Conservation (phyloP, 2,797 vertebrate genomes). For the Nyctalus aviator region DNA sequence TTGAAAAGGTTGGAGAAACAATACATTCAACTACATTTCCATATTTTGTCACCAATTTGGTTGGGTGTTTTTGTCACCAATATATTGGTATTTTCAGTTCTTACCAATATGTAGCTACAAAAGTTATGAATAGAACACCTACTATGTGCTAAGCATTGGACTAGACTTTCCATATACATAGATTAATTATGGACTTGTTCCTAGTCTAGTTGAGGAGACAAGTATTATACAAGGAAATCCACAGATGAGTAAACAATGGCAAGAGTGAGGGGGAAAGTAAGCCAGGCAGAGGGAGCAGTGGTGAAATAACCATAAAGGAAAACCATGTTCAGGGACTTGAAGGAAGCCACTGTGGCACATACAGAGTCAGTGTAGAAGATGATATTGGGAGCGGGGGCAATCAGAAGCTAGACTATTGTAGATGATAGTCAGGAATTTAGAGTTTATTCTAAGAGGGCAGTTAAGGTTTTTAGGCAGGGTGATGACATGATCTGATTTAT, state of each 20-base stretch:
- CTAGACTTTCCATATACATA: neutral
- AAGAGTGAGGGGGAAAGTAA: neutral
- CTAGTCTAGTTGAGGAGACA: neutral
- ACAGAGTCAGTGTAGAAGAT: neutral
- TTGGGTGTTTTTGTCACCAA: conserved; percentile 6
- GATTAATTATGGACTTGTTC: neutral
- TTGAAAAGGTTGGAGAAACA: neutral
- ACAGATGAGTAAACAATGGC: neutral
- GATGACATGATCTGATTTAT: neutral
- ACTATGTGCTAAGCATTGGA: neutral
- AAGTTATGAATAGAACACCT: neutral
- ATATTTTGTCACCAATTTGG: neutral
- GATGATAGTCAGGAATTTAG: neutral
- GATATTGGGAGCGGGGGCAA: neutral
- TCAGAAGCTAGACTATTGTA: neutral
- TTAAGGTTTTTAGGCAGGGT: neutral
- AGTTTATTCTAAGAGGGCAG: conserved; percentile 2
- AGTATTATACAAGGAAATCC: neutral
- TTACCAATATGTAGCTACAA: neutral
- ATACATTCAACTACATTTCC: neutral
- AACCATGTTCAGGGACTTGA: neutral
- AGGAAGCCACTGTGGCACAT: neutral
- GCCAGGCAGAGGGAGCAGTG: neutral
- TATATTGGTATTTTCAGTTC: neutral
- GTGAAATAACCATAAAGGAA: neutral